phyloP scores from a whole-genome alignment of 2,888 invertebrate genomes.

The Idaea biselata region DNA sequence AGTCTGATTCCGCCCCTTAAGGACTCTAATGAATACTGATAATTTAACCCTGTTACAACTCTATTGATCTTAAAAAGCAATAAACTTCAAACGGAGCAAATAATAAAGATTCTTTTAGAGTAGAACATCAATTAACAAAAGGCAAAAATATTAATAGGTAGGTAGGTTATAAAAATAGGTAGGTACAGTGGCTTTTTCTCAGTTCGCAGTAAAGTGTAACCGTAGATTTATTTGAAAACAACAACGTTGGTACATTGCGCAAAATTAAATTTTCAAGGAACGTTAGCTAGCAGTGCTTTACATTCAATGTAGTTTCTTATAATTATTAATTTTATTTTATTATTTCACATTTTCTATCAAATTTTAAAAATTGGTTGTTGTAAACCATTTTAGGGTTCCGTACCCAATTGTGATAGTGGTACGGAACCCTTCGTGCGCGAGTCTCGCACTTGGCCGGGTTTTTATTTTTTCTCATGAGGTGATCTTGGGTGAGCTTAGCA shows the following conservation, averaged over 20 bases:
- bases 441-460: too few species aligned
- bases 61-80: background rate
- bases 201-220: background rate
- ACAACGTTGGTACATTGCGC: background rate
- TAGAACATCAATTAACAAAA: background rate
- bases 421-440: too few species aligned
- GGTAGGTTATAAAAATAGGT: background rate
- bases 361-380: too few species aligned
- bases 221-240: background rate
- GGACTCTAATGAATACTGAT: slow-evolving; percentile 1
- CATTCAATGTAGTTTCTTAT: too few species aligned
- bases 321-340: too few species aligned
- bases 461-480: too few species aligned
- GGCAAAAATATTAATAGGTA: background rate
- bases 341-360: too few species aligned
- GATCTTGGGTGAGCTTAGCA: too few species aligned
- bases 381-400: too few species aligned
- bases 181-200: background rate
- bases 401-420: too few species aligned
- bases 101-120: background rate
- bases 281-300: background rate
- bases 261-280: background rate
- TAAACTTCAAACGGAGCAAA: background rate
- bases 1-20: background rate
- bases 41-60: slow-evolving; percentile 5